Evolutionary conservation across 1,140 invertebrate genomes (phyloP), one percentile per base, ranked within the genome.

Genomic region (Temnothorax longispinosus): DNA sequence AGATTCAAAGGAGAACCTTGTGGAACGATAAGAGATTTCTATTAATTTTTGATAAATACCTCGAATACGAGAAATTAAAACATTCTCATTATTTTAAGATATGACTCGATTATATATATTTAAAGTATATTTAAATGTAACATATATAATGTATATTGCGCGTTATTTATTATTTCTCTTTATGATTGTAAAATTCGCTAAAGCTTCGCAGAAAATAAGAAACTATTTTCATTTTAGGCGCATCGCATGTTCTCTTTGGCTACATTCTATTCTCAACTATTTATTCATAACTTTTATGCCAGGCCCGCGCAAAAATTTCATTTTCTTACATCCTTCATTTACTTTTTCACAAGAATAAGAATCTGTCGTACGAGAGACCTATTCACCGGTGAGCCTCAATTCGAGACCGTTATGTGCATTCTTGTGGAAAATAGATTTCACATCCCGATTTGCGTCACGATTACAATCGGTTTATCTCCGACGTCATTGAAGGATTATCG

Each of bases 291-390:
- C 77, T 80, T 52, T 52, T 21, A 27, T 38, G 44, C 32, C 32
- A 52, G 11, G 18, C n/a, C 27, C 35, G 18, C 8, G 76, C 11
- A 80, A 80, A 69, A 67, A 69, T 69, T 80, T 80, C 62, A 80
- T 67, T 52, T 80, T 11, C 10, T 21, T 41, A 47, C 27, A 52
- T 44, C 6, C 4, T 80, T 67, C n/a, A 38, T 41, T 52, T 78
- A 38, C 11, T 50, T 3, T 50, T 44, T 50, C 11, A 3, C 41
- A 13, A 72, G 50, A 35, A 8, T 52, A 56, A 74, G 15, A 58
- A 15, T 52, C 8, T 35, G 7, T 52, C n/a, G n/a, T 38, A 41
- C 18, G 13, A 41, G 4, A 50, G 35, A 18, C n/a, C 58, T 76
- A 15, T 65, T 47, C 60, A 21, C 8, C 13, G 38, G 7, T 21